Evolutionary conservation across 2,113 vertebrate genomes (phyloP).

Genomic region (Genyomyrus donnyi): DNA sequence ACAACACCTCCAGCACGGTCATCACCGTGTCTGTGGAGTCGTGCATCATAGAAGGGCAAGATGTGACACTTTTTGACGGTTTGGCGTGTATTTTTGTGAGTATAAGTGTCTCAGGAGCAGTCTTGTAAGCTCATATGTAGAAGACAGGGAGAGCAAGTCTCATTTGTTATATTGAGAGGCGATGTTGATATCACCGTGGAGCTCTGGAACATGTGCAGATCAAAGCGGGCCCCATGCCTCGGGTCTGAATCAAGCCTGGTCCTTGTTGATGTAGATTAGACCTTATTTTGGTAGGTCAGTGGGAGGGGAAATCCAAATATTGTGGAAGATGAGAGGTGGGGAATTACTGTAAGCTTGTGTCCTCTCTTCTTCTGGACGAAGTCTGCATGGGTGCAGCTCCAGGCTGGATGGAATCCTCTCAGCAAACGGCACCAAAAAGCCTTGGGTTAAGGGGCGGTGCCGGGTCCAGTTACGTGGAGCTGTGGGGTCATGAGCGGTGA

Average conservation of each 20-base stretch:
- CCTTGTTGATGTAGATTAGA: constrained; percentile 43
- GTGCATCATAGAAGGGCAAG: neutral
- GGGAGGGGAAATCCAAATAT: constrained; percentile 60
- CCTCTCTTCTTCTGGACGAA: neutral
- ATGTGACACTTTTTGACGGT: neutral
- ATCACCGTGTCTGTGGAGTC: neutral
- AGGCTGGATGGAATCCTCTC: constrained; percentile 34
- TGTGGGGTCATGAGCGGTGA: neutral
- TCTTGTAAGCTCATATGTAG: neutral
- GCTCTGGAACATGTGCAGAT: constrained; percentile 46
- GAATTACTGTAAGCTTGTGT: neutral
- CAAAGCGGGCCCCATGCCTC: constrained; percentile 42
- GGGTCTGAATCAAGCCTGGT: constrained; percentile 35
- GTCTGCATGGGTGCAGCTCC: neutral
- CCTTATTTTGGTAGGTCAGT: constrained; percentile 56
- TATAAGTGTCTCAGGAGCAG: neutral
- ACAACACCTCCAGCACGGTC: constrained; percentile 44
- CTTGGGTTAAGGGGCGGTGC: constrained; percentile 43
- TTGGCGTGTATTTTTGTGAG: neutral
- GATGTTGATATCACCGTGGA: neutral
- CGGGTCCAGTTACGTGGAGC: constrained; percentile 22
- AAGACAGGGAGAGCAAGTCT: neutral
- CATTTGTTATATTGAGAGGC: neutral
- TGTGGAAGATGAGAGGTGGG: constrained; percentile 35
- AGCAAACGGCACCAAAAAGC: constrained; percentile 38